Evolutionary conservation across 2,888 invertebrate species (phyloP).

Genomic region (Agriotes lineatus): DNA sequence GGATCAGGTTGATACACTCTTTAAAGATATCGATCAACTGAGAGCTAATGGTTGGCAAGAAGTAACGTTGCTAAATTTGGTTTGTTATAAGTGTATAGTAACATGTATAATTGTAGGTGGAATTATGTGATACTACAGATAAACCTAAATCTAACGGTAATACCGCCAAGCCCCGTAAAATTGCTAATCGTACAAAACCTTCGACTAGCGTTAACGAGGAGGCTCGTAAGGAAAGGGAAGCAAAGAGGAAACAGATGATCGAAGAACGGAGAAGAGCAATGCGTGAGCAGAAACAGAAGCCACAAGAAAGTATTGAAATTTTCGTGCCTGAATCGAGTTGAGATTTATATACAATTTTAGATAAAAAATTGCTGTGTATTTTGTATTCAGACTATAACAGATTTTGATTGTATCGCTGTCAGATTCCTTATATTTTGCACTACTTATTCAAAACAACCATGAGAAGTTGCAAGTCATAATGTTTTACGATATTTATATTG

Average conservation of each 20-base stretch:
- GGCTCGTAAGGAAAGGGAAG: conserved; percentile 70
- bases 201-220: conserved; percentile 67
- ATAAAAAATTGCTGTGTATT: conserved; percentile 38
- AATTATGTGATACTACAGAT: neutral
- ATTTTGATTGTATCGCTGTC: conserved; percentile 18
- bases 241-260: conserved; percentile 83
- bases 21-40: conserved; percentile 76
- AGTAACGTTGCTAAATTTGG: no score
- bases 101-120: neutral
- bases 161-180: conserved; percentile 48
- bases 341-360: conserved; percentile 50
- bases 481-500: neutral
- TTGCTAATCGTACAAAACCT: conserved; percentile 46
- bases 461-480: neutral
- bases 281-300: conserved; percentile 57
- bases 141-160: conserved; percentile 40
- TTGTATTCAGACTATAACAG: conserved; percentile 23
- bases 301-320: conserved; percentile 63
- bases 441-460: neutral
- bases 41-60: conserved; percentile 78
- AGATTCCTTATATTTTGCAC: conserved; percentile 16
- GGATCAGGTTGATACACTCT: conserved; percentile 84
- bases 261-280: conserved; percentile 79
- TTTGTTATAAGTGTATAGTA: no score
- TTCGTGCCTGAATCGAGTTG: conserved; percentile 65